These are phyloP conservation scores for Trichosurus vulpecula DNA, from an alignment of 2,797 vertebrate genomes.

Conservation along the genomic window DNA sequence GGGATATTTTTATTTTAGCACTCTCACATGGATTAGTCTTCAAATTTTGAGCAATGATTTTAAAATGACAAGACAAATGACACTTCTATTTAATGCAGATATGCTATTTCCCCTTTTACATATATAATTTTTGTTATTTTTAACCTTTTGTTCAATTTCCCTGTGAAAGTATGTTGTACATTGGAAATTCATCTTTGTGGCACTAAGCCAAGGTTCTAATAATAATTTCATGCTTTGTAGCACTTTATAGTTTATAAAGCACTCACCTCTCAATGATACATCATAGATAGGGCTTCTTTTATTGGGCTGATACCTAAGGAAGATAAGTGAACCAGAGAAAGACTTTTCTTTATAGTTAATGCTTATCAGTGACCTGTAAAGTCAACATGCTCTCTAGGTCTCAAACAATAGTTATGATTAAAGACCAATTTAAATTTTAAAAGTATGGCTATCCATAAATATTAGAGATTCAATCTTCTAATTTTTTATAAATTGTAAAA, in stretches of 20 bases:
- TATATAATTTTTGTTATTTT: neutral
- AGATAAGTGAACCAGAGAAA: neutral
- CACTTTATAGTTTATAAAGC: neutral
- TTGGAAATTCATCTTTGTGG: neutral
- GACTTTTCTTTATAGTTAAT: neutral
- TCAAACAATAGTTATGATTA: neutral
- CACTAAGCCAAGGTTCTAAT: neutral
- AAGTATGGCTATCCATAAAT: neutral
- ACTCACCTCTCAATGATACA: neutral
- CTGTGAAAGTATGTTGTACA: neutral
- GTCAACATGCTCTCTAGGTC: neutral
- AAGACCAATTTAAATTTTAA: neutral
- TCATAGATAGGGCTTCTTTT: neutral
- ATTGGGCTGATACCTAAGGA: neutral
- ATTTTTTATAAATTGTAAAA: neutral
- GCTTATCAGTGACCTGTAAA: neutral
- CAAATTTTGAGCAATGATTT: neutral
- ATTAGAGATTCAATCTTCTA: neutral
- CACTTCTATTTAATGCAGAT: neutral
- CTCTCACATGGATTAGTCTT: neutral
- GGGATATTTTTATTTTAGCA: neutral
- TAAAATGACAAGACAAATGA: neutral
- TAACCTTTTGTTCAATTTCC: neutral
- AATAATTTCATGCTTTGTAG: neutral
- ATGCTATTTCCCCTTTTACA: neutral